Percentiles rank a stretch among this genome's conserved stretches.
Conservation (phyloP, 2,113 vertebrate species). For the Sciurus niger region DNA sequence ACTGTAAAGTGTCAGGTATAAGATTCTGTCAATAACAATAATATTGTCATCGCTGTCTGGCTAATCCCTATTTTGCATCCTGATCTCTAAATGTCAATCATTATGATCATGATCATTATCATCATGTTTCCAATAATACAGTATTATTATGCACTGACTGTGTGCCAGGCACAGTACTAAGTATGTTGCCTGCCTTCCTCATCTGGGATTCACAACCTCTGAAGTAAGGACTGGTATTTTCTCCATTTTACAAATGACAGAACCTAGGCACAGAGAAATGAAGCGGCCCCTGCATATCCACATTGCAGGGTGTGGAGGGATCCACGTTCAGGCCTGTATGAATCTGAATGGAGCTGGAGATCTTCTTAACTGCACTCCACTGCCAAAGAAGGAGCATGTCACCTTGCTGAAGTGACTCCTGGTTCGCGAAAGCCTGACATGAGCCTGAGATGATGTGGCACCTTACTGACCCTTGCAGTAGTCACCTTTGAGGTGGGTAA, state of each 20-base stretch:
- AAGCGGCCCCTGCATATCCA: background rate
- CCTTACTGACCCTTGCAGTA: background rate
- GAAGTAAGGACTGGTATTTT: background rate
- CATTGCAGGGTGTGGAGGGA: background rate
- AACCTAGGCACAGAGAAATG: background rate
- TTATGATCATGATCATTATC: background rate
- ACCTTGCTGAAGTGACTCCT: background rate
- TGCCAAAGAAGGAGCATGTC: background rate
- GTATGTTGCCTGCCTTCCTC: background rate
- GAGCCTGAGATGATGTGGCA: background rate
- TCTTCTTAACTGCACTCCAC: background rate
- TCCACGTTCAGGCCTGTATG: background rate
- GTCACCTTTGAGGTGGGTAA: background rate
- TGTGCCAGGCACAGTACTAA: background rate
- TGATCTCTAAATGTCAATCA: background rate
- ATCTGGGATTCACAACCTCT: background rate
- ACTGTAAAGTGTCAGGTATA: background rate
- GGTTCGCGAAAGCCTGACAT: background rate
- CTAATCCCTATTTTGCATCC: background rate
- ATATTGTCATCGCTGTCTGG: background rate
- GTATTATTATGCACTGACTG: background rate
- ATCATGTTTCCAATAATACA: background rate
- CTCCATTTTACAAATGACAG: conserved; percentile 37
- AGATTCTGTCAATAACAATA: background rate
- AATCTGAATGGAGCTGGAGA: background rate